Percentiles rank a stretch among this genome's conserved stretches.
Conservation (phyloP, 2,797 vertebrate genomes). For the Trichosurus vulpecula region DNA sequence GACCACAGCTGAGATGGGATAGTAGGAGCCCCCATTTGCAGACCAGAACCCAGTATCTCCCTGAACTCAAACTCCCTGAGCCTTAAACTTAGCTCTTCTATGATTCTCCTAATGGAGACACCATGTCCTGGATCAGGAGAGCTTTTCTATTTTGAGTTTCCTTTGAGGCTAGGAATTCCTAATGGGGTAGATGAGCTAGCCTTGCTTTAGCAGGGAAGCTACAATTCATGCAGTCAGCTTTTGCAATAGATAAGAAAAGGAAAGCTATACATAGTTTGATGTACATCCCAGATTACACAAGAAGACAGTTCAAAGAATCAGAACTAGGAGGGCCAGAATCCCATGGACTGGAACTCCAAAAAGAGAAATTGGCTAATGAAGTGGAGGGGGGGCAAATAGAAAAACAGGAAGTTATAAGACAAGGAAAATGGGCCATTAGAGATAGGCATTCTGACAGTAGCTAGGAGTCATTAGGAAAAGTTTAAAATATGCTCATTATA, state of each 20-base stretch:
- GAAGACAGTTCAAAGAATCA: background rate
- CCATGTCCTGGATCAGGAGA: background rate
- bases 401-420: background rate
- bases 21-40: background rate
- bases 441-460: background rate
- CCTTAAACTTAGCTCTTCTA: background rate
- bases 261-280: background rate
- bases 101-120: background rate
- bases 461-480: background rate
- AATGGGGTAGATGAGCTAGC: background rate
- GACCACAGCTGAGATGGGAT: background rate
- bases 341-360: background rate
- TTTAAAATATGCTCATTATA: background rate
- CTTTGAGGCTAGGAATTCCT: background rate
- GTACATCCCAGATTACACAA: background rate
- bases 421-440: background rate
- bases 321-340: background rate
- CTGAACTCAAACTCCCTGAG: background rate
- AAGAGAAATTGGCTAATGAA: background rate
- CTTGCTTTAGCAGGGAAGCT: background rate
- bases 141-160: background rate
- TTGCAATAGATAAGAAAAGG: background rate
- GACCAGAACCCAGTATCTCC: background rate
- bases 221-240: background rate
- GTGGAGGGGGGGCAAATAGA: background rate